Conservation (phyloP, 2,113 vertebrate species). For the Danio rerio region DNA sequence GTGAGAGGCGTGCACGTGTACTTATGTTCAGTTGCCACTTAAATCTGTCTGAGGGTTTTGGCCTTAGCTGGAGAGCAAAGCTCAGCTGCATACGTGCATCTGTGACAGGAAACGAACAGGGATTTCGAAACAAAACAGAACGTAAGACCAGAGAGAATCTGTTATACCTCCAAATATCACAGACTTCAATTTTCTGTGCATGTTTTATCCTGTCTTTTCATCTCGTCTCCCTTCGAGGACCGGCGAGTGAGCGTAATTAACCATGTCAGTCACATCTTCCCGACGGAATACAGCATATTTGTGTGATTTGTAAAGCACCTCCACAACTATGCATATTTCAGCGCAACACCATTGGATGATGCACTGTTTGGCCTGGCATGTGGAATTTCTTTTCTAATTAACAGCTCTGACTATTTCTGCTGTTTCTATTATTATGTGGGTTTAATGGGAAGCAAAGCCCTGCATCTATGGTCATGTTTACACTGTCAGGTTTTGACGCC, state of each 20-base stretch:
- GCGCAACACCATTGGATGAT: not conserved
- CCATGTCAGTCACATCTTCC: conserved; percentile 30
- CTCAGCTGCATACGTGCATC: not conserved
- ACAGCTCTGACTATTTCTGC: not conserved
- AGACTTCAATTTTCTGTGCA: conserved; percentile 5
- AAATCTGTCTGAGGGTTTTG: not conserved
- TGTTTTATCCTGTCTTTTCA: conserved; percentile 6
- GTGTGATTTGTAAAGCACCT: not conserved
- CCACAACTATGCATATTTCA: not conserved
- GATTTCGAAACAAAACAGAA: conserved; percentile 31
- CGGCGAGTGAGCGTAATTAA: conserved; percentile 10
- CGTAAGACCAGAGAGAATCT: not conserved
- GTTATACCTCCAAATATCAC: conserved; percentile 25
- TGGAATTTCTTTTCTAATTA: not conserved
- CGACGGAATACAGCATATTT: not conserved
- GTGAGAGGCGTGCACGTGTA: not conserved
- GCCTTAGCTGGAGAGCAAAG: not conserved
- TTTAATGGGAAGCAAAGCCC: no score
- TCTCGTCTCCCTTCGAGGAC: conserved; percentile 8
- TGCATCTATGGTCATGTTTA: no score
- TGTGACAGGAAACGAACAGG: conserved; percentile 30
- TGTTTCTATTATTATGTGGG: not conserved
- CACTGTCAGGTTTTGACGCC: no score
- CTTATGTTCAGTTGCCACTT: conserved; percentile 12
- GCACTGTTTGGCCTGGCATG: no score